A percentile compares a stretch with the other conserved stretches of the same genome.
phyloP scores from a whole-genome alignment of 1,140 invertebrate genomes.

The Potamilus streckersoni region DNA sequence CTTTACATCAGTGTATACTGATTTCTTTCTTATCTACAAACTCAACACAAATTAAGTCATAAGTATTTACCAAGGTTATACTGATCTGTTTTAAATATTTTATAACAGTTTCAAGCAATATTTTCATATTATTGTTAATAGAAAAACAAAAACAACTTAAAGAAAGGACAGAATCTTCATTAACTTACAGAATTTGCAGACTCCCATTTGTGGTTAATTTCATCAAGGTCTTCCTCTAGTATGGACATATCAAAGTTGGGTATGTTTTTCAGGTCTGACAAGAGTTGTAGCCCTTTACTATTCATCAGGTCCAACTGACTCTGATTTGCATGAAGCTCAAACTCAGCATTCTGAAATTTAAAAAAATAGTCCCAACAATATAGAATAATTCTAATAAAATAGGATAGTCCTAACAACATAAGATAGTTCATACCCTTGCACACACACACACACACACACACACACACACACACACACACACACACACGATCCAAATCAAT shows the following conservation, averaged over 20 bases:
- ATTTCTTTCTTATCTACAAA: too few species aligned
- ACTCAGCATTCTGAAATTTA: conserved; percentile 59
- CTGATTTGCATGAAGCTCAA: conserved; percentile 63
- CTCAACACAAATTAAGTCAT: too few species aligned
- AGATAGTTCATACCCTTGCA: not conserved
- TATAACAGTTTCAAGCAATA: too few species aligned
- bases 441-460: too few species aligned
- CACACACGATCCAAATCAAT: too few species aligned
- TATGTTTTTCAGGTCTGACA: conserved; percentile 71
- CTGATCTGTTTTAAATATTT: too few species aligned
- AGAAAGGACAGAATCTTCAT: not conserved
- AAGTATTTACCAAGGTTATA: too few species aligned
- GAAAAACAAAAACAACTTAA: not conserved
- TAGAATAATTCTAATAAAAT: not conserved
- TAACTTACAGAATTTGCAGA: conserved; percentile 74
- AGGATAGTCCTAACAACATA: not conserved
- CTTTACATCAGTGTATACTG: too few species aligned
- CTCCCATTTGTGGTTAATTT: conserved; percentile 77
- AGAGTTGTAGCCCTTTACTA: conserved; percentile 55
- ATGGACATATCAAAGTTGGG: conserved; percentile 76
- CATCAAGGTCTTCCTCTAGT: conserved; percentile 64
- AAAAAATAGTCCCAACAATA: conserved; percentile 3
- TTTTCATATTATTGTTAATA: too few species aligned
- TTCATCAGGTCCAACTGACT: conserved; percentile 61
- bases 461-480: too few species aligned